Evolutionary conservation across 2,113 vertebrate species (phyloP).

Genomic region (Varanus komodoensis): DNA sequence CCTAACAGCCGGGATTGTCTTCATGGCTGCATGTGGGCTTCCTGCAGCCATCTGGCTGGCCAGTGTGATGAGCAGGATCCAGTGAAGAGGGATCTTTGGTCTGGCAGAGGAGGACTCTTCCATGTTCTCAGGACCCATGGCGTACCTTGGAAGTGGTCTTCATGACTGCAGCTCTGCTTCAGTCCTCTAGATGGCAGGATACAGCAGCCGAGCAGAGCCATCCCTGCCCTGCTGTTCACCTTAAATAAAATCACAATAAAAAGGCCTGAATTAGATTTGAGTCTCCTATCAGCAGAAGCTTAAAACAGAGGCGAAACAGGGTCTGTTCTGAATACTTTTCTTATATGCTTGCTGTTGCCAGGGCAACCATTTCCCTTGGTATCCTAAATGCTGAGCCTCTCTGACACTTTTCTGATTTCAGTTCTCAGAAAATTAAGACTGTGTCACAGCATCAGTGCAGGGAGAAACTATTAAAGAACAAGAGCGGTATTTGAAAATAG

Average conservation of each 20-base stretch:
- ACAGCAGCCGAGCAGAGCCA: not conserved
- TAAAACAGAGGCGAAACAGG: slow-evolving; percentile 67
- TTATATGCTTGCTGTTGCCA: slow-evolving; percentile 73
- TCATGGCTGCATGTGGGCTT: not conserved
- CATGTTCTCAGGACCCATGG: too few species aligned
- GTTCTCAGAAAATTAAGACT: slow-evolving; percentile 64
- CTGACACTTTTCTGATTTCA: slow-evolving; percentile 57
- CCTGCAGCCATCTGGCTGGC: not conserved
- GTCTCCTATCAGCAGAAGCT: slow-evolving; percentile 68
- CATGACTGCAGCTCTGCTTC: not conserved
- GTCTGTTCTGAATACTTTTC: slow-evolving; percentile 70
- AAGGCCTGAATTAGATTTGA: slow-evolving; percentile 52
- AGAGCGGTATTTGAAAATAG: slow-evolving; percentile 49
- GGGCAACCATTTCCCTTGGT: slow-evolving; percentile 70
- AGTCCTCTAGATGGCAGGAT: slow-evolving; percentile 50
- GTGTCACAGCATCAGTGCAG: slow-evolving; percentile 32
- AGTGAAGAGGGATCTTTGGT: not conserved
- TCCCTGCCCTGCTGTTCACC: slow-evolving; percentile 59
- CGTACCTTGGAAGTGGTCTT: not conserved
- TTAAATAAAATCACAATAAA: slow-evolving; percentile 56
- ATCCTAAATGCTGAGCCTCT: slow-evolving; percentile 60
- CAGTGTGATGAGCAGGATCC: not conserved
- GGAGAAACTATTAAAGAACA: slow-evolving; percentile 52
- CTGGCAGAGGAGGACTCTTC: not conserved
- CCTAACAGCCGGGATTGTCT: not conserved